Base-by-base conservation (phyloP, 2,797 vertebrate genomes). In the Esox lucius region DNA sequence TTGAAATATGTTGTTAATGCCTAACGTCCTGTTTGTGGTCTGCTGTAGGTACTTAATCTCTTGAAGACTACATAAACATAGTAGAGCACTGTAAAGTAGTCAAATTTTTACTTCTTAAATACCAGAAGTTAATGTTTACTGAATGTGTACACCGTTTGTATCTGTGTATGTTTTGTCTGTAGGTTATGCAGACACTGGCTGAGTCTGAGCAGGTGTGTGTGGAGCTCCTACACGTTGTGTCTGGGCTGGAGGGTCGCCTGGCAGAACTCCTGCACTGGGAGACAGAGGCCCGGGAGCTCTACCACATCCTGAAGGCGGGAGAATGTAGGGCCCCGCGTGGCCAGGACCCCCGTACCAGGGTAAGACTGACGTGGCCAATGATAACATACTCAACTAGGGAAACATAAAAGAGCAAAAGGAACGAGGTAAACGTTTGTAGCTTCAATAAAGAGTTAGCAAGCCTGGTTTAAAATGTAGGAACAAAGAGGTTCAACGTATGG, bases 261-360 rank as follows among this genome's bases (percentile, higher is more conserved):
- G 93, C 94, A 35, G 94, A 94, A 81, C 91, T 95, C 35, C 79
- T 91, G 35, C 90, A 89, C 80, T 95, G 94, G 93, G 94, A 94
- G 75, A 75, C 79, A 0, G 94, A 94, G 35, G 92, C 92, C 68
- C 85, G 89, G 70, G 93, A 94, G 49, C 80, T 92, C 5, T 90
- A 92, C 80, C 84, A 88, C 28, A 72, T 87, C 17, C 84, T 95
- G 74, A 91, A 84, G 78, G 81, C 89, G 6, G 33, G 86, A 26
- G 86, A 91, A 26, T 70, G 75, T 26, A 84, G 79, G 35, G 80
- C 81, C 22, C 81, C 81, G 61, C 73, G 79, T 42, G 86, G 81
- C 33, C 94, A 94, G 77, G 88, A 94, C 81, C 82, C 91, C 8
- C 82, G 86, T 72, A 87, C 89, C 62, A 86, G 82, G 84, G 94